Conservation (phyloP, 2,113 vertebrate genomes). For the Erpornis zantholeuca region DNA sequence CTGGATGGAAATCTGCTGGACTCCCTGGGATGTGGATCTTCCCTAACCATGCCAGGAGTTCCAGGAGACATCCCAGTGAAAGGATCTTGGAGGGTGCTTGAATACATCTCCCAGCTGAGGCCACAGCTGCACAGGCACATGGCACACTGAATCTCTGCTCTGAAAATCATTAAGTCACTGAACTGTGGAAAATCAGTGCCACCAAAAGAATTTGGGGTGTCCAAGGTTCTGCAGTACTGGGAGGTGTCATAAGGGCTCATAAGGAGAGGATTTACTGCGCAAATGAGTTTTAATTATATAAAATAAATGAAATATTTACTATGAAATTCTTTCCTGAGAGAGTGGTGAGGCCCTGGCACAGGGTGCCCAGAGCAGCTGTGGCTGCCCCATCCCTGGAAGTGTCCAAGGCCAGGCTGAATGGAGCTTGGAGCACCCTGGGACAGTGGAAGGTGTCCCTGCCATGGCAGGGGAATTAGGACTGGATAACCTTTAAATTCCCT, state of each 20-base stretch:
- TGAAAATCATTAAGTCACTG: not conserved
- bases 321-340: not conserved
- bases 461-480: not conserved
- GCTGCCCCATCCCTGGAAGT: not conserved
- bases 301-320: not conserved
- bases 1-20: not conserved
- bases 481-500: not conserved
- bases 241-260: not conserved
- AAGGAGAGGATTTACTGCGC: not conserved
- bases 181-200: not conserved
- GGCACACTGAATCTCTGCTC: not conserved
- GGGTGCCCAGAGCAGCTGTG: not conserved
- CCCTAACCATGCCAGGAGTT: not conserved
- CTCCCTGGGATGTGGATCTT: not conserved
- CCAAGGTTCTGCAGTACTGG: not conserved
- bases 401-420: not conserved
- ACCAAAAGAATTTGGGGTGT: not conserved
- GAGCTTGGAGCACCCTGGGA: not conserved
- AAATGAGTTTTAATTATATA: not conserved
- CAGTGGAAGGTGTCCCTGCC: too few species aligned
- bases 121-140: not conserved
- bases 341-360: not conserved
- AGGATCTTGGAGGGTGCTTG: not conserved
- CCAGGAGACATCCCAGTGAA: not conserved
- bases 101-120: not conserved